A percentile compares a stretch with the other conserved stretches of the same genome.
Evolutionary conservation across 2,888 invertebrate genomes (phyloP).

Genomic region (Sarcophaga subvicina): DNA sequence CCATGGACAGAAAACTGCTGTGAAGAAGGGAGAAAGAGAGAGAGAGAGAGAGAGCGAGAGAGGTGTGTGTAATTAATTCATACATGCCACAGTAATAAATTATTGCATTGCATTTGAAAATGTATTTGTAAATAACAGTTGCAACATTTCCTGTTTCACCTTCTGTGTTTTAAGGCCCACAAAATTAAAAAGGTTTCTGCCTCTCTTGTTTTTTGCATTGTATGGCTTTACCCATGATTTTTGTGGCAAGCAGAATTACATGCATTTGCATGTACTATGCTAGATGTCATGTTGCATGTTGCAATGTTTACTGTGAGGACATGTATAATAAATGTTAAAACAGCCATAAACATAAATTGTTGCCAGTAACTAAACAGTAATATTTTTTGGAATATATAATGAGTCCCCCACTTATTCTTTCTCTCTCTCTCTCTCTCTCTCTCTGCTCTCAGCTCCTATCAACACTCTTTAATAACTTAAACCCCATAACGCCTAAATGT

Average conservation of each 20-base stretch:
- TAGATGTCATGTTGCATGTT: background rate
- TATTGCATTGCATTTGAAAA: conserved; percentile 54
- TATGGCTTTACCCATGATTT: background rate
- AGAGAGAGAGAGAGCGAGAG: too few relatives aligned
- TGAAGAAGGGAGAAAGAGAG: too few relatives aligned
- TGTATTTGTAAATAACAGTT: conserved; percentile 56
- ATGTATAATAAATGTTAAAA: conserved; percentile 51
- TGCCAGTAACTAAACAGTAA: conserved; percentile 32
- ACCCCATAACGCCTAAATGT: conserved; percentile 33
- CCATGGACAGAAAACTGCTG: too few relatives aligned
- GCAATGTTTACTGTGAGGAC: conserved; percentile 39
- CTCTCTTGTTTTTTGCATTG: too few relatives aligned
- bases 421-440: background rate
- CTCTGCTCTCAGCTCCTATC: background rate
- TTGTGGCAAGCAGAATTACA: too few relatives aligned
- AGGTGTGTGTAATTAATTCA: conserved; percentile 62
- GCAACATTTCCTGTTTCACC: conserved; percentile 66
- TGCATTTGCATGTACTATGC: background rate
- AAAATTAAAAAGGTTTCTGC: too few relatives aligned
- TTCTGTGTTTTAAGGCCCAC: conserved; percentile 35
- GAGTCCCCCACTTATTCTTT: background rate
- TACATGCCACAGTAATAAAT: conserved; percentile 66
- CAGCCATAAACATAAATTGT: conserved; percentile 58
- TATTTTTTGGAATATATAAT: conserved; percentile 27
- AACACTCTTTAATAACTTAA: conserved; percentile 10